A percentile compares a stretch with the other conserved stretches of the same genome.
Evolutionary conservation across 2,113 vertebrate species (phyloP).

Genomic region (Sebastes fasciatus): DNA sequence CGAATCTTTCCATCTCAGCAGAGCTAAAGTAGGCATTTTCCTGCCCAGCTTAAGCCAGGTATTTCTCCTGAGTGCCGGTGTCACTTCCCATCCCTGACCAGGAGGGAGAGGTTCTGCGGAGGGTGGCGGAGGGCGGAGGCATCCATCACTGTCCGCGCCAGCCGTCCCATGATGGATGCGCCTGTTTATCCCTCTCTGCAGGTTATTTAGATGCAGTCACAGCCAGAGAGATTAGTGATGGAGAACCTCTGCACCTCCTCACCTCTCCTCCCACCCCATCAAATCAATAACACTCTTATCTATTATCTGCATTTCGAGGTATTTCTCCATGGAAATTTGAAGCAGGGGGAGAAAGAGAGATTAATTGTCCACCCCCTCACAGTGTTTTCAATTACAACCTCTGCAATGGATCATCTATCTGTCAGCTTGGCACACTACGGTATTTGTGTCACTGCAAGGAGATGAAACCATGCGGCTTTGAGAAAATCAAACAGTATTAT

Average conservation of each 20-base stretch:
- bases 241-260: slow-evolving; percentile 75
- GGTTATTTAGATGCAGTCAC: slow-evolving; percentile 84
- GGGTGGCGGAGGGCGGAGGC: slow-evolving; percentile 55
- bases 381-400: slow-evolving; percentile 77
- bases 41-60: slow-evolving; percentile 49
- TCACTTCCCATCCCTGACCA: slow-evolving; percentile 73
- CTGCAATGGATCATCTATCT: slow-evolving; percentile 74
- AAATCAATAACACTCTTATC: slow-evolving; percentile 78
- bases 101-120: slow-evolving; percentile 55
- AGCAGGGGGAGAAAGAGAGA: slow-evolving; percentile 57
- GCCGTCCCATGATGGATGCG: slow-evolving; percentile 78
- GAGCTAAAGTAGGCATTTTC: slow-evolving; percentile 47
- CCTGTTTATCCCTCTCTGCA: slow-evolving; percentile 83
- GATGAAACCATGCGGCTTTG: slow-evolving; percentile 52
- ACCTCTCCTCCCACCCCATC: slow-evolving; percentile 66
- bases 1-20: slow-evolving; percentile 47
- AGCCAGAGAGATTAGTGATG: slow-evolving; percentile 80
- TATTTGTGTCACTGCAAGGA: slow-evolving; percentile 66
- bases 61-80: slow-evolving; percentile 70
- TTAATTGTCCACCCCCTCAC: slow-evolving; percentile 69
- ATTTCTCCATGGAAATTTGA: slow-evolving; percentile 71
- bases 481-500: slow-evolving; percentile 53
- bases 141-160: slow-evolving; percentile 79
- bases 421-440: slow-evolving; percentile 55
- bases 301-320: slow-evolving; percentile 73